These are phyloP conservation scores for Apotomis betuletana DNA, from an alignment of 2,888 invertebrate genomes.

Conservation along the genomic window DNA sequence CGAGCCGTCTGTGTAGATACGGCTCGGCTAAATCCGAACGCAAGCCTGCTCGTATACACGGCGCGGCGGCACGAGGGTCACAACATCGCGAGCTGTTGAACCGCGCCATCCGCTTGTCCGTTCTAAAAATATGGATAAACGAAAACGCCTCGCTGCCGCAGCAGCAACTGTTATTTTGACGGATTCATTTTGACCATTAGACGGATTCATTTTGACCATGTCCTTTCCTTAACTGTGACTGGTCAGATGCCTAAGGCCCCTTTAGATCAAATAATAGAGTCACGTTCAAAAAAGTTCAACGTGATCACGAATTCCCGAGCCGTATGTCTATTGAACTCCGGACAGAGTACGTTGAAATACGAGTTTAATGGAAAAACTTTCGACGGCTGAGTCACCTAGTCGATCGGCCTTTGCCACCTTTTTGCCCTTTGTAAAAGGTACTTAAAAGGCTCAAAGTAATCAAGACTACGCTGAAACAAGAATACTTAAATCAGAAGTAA, in stretches of 20 bases:
- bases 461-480: slow-evolving; percentile 16
- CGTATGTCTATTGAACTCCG: slow-evolving; percentile 31
- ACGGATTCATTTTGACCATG: no score
- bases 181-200: no score
- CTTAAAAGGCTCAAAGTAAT: slow-evolving; percentile 15
- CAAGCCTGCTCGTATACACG: slow-evolving; percentile 32
- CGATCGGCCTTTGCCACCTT: slow-evolving; percentile 30
- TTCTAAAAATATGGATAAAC: no score
- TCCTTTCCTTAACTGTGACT: neutral
- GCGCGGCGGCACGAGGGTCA: slow-evolving; percentile 7
- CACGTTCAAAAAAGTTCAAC: slow-evolving; percentile 15
- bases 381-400: slow-evolving; percentile 27
- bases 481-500: neutral
- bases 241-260: neutral
- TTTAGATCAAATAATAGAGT: slow-evolving; percentile 11
- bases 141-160: no score
- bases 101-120: slow-evolving; percentile 20
- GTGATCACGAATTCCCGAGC: slow-evolving; percentile 26
- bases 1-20: slow-evolving; percentile 27
- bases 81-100: slow-evolving; percentile 26
- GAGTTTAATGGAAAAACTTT: slow-evolving; percentile 41
- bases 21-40: slow-evolving; percentile 32
- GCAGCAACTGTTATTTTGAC: no score
- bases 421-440: slow-evolving; percentile 23
- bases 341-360: slow-evolving; percentile 26